Conservation (phyloP, 2,888 invertebrate species). For the Apamea crenata region DNA sequence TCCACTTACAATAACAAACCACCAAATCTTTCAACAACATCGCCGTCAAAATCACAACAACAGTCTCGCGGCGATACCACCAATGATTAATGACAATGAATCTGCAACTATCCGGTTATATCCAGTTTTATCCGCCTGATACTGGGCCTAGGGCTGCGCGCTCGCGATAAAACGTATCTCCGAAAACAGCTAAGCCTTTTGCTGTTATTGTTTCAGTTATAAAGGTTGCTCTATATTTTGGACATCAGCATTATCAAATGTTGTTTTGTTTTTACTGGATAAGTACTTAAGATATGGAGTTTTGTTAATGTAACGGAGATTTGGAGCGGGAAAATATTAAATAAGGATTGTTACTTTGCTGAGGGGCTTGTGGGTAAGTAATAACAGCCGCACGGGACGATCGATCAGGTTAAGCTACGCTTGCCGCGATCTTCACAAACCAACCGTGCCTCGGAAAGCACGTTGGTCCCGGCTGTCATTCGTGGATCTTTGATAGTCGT, state of each 20-base stretch:
- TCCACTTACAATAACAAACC: slow-evolving; percentile 11
- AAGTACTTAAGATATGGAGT: slow-evolving; percentile 10
- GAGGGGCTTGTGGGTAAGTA: too few relatives aligned
- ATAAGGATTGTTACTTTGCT: neutral
- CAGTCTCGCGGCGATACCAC: slow-evolving; percentile 36
- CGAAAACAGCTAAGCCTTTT: slow-evolving; percentile 39
- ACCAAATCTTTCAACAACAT: slow-evolving; percentile 39
- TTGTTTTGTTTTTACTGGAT: slow-evolving; percentile 3
- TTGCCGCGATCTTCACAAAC: too few relatives aligned
- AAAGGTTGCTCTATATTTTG: slow-evolving; percentile 27
- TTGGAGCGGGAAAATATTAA: neutral
- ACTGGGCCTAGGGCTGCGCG: slow-evolving; percentile 52
- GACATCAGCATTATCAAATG: slow-evolving; percentile 24
- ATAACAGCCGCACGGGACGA: too few relatives aligned
- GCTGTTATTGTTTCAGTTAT: slow-evolving; percentile 39
- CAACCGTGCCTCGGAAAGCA: too few relatives aligned
- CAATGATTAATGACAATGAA: slow-evolving; percentile 64
- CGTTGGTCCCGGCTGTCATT: too few relatives aligned
- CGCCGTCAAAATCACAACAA: slow-evolving; percentile 50
- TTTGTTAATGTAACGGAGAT: slow-evolving; percentile 9
- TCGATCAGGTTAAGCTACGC: too few relatives aligned
- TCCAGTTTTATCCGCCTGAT: slow-evolving; percentile 60
- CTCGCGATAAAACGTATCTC: slow-evolving; percentile 48
- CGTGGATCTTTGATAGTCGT: too few relatives aligned
- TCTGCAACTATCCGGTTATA: slow-evolving; percentile 59